phyloP scores from a whole-genome alignment of 2,797 vertebrate species.

The Scleropages formosus region DNA sequence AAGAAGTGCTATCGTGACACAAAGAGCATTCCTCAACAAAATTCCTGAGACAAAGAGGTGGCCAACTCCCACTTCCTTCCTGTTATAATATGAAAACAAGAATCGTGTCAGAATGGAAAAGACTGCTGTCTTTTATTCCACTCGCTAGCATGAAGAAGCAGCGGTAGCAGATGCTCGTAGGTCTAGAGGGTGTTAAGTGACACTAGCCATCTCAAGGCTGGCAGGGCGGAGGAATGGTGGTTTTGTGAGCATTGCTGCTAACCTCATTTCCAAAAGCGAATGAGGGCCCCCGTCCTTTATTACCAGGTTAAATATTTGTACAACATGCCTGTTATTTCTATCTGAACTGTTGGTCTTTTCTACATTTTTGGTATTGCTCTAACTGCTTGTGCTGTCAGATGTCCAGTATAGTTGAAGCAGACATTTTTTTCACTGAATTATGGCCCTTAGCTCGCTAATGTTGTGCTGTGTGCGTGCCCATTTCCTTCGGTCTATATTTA shows the following conservation, averaged over 20 bases:
- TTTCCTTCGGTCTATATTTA: conserved; percentile 9
- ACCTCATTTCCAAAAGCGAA: background rate
- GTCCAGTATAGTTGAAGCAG: background rate
- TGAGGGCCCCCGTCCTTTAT: background rate
- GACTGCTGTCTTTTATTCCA: background rate
- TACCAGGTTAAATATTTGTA: background rate
- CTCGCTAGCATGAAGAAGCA: background rate
- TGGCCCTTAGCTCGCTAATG: conserved; percentile 8
- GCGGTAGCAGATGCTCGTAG: background rate
- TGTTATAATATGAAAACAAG: background rate
- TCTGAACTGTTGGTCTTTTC: conserved; percentile 16
- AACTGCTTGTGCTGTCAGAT: conserved; percentile 13
- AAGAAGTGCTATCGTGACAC: background rate
- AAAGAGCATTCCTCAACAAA: background rate
- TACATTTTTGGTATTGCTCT: conserved; percentile 1
- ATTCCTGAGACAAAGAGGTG: background rate
- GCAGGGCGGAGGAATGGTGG: background rate
- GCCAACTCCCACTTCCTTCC: background rate
- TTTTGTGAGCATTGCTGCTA: conserved; percentile 10
- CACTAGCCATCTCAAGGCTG: background rate
- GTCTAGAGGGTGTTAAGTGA: conserved; percentile 6
- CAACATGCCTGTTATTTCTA: conserved; percentile 4
- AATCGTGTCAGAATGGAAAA: background rate
- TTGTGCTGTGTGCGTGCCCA: background rate
- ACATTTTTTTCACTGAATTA: conserved; percentile 21